Base-by-base conservation (phyloP, 2,888 invertebrate species). In the Girardia tigrina region DNA sequence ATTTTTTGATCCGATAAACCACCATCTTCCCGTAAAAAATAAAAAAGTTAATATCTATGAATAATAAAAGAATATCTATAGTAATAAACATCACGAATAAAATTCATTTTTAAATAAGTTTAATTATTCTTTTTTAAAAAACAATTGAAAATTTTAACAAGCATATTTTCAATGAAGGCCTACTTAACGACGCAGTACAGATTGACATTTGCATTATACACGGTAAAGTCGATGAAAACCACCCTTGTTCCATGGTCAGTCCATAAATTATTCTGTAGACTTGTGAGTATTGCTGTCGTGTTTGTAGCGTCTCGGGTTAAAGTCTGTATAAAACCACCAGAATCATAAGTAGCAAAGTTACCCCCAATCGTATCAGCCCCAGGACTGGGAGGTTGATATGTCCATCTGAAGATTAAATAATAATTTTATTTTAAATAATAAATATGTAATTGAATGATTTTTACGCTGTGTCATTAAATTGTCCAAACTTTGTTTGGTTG, bases 201-300 rank as follows among this genome's bases (percentile, higher is more conserved):
- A 56, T 56, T 56, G 56, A 56, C 56, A 56, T 56, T 56, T n/a
- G 56, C 56, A 56, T 56, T 56, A 23, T 56, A 56, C 4, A 56
- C 56, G 4, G 56, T 56, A 6, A 56, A 12, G 56, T 56, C 56
- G 4, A 56, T 56, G 8, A 56, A 56, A 56, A 56, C 23, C 4
- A 16, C 56, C n/a, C 56, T 56, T 2, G 56, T 56, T 8, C 8
- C 56, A n/a, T 56, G 56, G n/a, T 56, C 56, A 12, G 23, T 2
- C 56, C 56, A 56, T 12, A 56, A 23, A 16, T 56, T 56, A 16
- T 16, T 56, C 56, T 56, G 56, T 56, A 56, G n/a, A 56, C 23
- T 56, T 20, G 4, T n/a, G 2, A 56, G n/a, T 4, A 56, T 56
- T 6, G 4, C n/a, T 56, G 2, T 8, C n/a, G 56, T 56, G n/a